These are phyloP conservation scores for Conus betulinus DNA, from an alignment of 1,140 invertebrate species.

Conservation along the genomic window DNA sequence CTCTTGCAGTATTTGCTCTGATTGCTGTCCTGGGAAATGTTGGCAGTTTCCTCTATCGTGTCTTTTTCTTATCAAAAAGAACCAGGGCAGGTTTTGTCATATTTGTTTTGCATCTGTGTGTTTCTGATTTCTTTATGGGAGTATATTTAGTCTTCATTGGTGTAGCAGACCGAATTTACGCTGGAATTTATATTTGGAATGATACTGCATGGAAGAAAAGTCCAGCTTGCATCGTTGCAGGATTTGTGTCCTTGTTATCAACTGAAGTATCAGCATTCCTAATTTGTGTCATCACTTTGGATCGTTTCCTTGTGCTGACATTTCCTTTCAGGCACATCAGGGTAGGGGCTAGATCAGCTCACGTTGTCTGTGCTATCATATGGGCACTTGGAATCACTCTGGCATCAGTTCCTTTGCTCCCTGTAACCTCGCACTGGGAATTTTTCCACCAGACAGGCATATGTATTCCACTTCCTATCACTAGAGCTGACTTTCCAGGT, in stretches of 20 bases:
- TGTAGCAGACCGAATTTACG: slow-evolving; percentile 29
- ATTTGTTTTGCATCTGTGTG: slow-evolving; percentile 62
- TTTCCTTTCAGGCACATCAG: slow-evolving; percentile 51
- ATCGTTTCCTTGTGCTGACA: slow-evolving; percentile 59
- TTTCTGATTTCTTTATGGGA: slow-evolving; percentile 69
- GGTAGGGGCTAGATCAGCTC: background rate
- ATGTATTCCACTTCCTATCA: background rate
- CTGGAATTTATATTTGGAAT: slow-evolving; percentile 59
- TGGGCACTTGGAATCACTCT: background rate
- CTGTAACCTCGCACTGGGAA: background rate
- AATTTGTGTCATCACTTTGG: background rate
- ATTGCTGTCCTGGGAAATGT: slow-evolving; percentile 50
- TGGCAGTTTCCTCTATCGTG: slow-evolving; percentile 50
- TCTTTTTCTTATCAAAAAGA: slow-evolving; percentile 20
- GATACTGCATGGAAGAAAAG: slow-evolving; percentile 57
- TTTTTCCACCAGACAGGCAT: background rate
- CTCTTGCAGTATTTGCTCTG: slow-evolving; percentile 48
- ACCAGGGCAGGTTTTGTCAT: slow-evolving; percentile 47
- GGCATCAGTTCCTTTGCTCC: slow-evolving; percentile 5
- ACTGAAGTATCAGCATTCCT: background rate
- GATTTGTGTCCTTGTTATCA: slow-evolving; percentile 21
- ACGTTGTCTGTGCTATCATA: background rate
- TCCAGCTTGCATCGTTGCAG: slow-evolving; percentile 55
- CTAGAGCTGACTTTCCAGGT: background rate
- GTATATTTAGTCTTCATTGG: slow-evolving; percentile 60